Evolutionary conservation across 2,113 vertebrate genomes (phyloP).

Genomic region (Anhinga anhinga): DNA sequence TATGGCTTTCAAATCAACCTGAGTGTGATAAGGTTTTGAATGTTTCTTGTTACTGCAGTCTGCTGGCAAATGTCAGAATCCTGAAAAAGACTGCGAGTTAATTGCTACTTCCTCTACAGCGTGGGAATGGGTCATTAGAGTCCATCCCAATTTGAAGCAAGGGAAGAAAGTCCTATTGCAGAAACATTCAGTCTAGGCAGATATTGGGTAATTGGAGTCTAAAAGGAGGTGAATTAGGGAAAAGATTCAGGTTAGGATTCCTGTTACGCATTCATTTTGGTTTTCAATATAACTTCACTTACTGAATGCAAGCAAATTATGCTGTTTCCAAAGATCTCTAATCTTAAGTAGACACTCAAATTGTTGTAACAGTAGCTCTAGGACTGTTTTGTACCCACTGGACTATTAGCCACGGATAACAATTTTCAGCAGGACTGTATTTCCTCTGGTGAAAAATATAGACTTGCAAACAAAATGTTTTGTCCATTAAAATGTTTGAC

Average conservation of each 20-base stretch:
- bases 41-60: background rate
- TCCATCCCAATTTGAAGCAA: background rate
- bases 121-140: background rate
- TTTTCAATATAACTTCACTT: background rate
- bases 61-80: background rate
- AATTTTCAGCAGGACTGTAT: background rate
- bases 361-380: background rate
- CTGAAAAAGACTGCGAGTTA: background rate
- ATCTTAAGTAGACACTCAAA: background rate
- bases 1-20: constrained; percentile 19
- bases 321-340: background rate
- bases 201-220: background rate
- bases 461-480: background rate
- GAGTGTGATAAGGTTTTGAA: background rate
- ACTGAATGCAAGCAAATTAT: background rate
- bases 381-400: background rate
- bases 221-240: background rate
- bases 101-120: background rate
- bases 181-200: background rate
- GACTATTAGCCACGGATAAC: background rate
- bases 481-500: background rate
- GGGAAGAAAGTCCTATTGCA: background rate
- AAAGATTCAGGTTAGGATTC: background rate
- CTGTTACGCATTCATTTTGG: background rate
- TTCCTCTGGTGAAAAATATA: background rate